phyloP scores from a whole-genome alignment of 2,113 vertebrate genomes.

The Numida meleagris region DNA sequence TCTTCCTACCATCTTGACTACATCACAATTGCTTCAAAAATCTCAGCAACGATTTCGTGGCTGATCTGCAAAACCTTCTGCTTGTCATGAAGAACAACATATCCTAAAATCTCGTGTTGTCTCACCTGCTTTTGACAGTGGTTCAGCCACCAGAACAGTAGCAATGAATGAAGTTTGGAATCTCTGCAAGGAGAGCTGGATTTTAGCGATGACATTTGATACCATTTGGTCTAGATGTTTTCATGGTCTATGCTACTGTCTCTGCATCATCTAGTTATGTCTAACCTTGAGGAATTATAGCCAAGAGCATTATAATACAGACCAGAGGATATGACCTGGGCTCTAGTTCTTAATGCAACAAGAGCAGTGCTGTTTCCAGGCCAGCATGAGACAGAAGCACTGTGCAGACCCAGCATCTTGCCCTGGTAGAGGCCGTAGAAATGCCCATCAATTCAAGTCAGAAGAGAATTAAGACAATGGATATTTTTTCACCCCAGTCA shows the following conservation, averaged over 20 bases:
- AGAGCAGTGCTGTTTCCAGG: no score
- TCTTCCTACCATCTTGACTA: neutral
- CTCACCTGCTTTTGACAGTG: neutral
- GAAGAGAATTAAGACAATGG: neutral
- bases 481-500: neutral
- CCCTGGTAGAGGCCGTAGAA: neutral
- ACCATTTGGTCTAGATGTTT: neutral
- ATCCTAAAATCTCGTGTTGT: accelerated
- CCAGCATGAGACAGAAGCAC: neutral
- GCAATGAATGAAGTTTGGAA: neutral
- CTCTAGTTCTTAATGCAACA: neutral
- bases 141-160: neutral
- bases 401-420: neutral
- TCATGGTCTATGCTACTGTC: neutral
- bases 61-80: neutral
- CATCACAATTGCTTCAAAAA: neutral
- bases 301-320: neutral
- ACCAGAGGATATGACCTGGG: neutral
- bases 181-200: neutral
- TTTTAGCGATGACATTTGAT: neutral
- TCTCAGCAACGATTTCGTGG: neutral
- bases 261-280: neutral
- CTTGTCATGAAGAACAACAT: neutral
- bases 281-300: neutral
- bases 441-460: neutral